Percentiles rank a stretch among this genome's conserved stretches.
phyloP scores from a whole-genome alignment of 2,113 vertebrate genomes.

The Charadrius vociferus region DNA sequence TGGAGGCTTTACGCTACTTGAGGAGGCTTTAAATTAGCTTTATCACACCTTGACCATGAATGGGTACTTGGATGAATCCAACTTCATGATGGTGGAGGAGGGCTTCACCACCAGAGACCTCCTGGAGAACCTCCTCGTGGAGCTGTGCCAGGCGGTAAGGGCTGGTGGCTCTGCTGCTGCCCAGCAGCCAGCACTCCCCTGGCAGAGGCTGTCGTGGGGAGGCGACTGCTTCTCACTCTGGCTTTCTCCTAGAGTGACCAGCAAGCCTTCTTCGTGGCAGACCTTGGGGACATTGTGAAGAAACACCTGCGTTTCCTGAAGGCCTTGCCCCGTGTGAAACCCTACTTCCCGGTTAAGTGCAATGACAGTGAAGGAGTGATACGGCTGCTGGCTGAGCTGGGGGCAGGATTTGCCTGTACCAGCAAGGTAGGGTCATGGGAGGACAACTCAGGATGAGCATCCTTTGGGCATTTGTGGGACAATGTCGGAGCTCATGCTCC shows the following conservation, averaged over 20 bases:
- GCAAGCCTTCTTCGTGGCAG: slow-evolving; percentile 77
- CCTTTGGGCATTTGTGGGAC: background rate
- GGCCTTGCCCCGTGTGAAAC: slow-evolving; percentile 75
- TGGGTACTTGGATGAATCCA: slow-evolving; percentile 72
- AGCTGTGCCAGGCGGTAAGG: slow-evolving; percentile 68
- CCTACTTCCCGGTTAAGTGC: slow-evolving; percentile 77
- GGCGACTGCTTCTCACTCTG: background rate
- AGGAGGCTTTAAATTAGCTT: background rate
- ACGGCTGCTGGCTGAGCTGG: slow-evolving; percentile 78
- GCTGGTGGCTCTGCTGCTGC: background rate
- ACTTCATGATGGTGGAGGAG: slow-evolving; percentile 81
- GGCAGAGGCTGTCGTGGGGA: rapidly evolving
- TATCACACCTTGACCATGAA: slow-evolving; percentile 56
- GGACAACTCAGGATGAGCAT: background rate
- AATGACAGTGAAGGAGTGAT: slow-evolving; percentile 77
- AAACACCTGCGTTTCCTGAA: slow-evolving; percentile 78
- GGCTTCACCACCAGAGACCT: slow-evolving; percentile 79
- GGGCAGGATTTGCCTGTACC: slow-evolving; percentile 79
- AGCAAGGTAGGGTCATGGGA: slow-evolving; percentile 71
- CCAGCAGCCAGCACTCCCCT: background rate
- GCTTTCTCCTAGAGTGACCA: slow-evolving; percentile 44
- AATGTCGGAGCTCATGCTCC: background rate
- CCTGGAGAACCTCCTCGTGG: slow-evolving; percentile 74
- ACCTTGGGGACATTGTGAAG: slow-evolving; percentile 77
- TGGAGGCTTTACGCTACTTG: background rate